A percentile compares a stretch with the other conserved stretches of the same genome.
phyloP scores from a whole-genome alignment of 2,113 vertebrate genomes.

The Sceloporus tristichus region DNA sequence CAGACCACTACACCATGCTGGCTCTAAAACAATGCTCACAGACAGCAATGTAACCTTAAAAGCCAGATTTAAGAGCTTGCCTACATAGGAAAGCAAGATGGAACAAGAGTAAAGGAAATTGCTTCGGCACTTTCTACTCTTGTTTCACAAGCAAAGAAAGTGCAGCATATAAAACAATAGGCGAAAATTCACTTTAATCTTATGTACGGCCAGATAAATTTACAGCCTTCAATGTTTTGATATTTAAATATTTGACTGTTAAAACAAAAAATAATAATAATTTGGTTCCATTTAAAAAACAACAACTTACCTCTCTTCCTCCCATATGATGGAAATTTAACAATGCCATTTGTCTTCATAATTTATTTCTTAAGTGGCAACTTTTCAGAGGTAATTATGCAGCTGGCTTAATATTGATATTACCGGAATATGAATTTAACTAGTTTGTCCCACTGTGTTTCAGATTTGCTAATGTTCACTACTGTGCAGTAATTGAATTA shows the following conservation, averaged over 20 bases:
- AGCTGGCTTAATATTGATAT: conserved; percentile 63
- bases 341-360: conserved; percentile 59
- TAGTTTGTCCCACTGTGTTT: conserved; percentile 72
- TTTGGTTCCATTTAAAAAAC: conserved; percentile 4
- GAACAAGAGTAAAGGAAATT: too few species aligned
- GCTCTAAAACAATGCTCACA: too few species aligned
- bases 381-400: conserved; percentile 71
- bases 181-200: not conserved
- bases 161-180: not conserved
- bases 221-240: not conserved
- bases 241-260: not conserved
- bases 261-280: conserved; percentile 4
- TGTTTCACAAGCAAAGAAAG: not conserved
- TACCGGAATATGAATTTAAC: conserved; percentile 69
- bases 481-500: conserved; percentile 77
- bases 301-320: not conserved
- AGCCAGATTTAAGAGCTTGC: too few species aligned
- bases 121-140: too few species aligned
- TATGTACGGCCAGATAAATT: not conserved
- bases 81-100: too few species aligned
- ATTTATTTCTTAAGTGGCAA: conserved; percentile 63
- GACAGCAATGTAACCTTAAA: too few species aligned
- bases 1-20: too few species aligned
- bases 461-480: conserved; percentile 72
- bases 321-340: conserved; percentile 25